A percentile compares a stretch with the other conserved stretches of the same genome.
phyloP scores from a whole-genome alignment of 2,113 vertebrate species.

The Dicentrarchus labrax region DNA sequence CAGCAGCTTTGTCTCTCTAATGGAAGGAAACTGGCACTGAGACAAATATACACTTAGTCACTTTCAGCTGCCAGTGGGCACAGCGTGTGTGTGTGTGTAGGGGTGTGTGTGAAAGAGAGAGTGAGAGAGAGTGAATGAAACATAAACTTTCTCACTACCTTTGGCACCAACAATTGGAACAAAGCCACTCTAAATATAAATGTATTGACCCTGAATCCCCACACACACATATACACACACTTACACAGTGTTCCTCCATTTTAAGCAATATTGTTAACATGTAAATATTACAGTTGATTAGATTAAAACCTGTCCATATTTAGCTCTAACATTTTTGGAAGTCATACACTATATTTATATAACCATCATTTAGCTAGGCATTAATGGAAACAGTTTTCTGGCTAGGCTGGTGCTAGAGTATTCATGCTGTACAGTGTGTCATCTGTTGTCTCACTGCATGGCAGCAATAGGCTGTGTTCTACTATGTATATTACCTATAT shows the following conservation, averaged over 20 bases:
- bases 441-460: neutral
- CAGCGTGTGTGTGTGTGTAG: constrained; percentile 3
- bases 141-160: too few relatives aligned
- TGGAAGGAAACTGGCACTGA: constrained; percentile 72
- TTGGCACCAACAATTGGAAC: neutral
- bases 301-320: constrained; percentile 61
- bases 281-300: constrained; percentile 65
- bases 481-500: neutral
- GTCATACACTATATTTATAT: constrained; percentile 52
- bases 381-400: constrained; percentile 27
- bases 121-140: too few relatives aligned
- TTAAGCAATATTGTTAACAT: constrained; percentile 53
- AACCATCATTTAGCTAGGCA: constrained; percentile 33
- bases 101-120: neutral
- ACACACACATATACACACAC: constrained; percentile 9
- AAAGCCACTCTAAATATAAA: constrained; percentile 21
- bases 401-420: neutral
- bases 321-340: constrained; percentile 54
- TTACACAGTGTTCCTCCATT: constrained; percentile 17
- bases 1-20: constrained; percentile 45
- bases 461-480: neutral
- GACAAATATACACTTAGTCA: constrained; percentile 64
- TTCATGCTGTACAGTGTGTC: neutral
- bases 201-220: constrained; percentile 12
- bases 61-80: constrained; percentile 46